phyloP scores from a whole-genome alignment of 2,888 invertebrate species.

The Druceiella hillmani region DNA sequence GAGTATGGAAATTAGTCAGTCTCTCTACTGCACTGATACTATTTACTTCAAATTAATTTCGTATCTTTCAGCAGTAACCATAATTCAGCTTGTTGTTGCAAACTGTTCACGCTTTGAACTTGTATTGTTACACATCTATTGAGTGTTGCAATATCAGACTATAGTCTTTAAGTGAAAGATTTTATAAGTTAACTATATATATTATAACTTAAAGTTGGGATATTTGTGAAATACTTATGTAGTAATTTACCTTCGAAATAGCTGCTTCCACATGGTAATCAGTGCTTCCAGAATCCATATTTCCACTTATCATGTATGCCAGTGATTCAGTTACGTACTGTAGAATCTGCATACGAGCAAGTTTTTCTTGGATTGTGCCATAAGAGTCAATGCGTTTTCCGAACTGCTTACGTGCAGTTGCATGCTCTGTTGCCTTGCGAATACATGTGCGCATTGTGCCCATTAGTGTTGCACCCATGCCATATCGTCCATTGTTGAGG shows the following conservation, averaged over 20 bases:
- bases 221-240: no score
- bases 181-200: no score
- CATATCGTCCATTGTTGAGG: constrained; percentile 86
- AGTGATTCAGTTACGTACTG: constrained; percentile 81
- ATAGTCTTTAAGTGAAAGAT: no score
- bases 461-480: constrained; percentile 80
- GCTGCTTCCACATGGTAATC: constrained; percentile 93
- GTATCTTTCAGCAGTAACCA: no score
- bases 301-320: constrained; percentile 82
- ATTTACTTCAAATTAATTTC: no score
- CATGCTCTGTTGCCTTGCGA: constrained; percentile 77
- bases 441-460: constrained; percentile 82
- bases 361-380: constrained; percentile 81
- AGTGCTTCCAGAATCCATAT: constrained; percentile 80
- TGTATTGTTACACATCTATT: no score
- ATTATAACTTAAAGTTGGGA: no score
- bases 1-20: no score
- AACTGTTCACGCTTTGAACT: no score
- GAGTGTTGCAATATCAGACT: no score
- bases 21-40: no score
- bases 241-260: constrained; percentile 87
- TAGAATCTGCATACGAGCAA: constrained; percentile 75
- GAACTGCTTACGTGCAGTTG: constrained; percentile 77
- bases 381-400: constrained; percentile 69
- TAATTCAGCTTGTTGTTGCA: no score